Conservation (phyloP, 2,113 vertebrate species). For the Anhinga anhinga region DNA sequence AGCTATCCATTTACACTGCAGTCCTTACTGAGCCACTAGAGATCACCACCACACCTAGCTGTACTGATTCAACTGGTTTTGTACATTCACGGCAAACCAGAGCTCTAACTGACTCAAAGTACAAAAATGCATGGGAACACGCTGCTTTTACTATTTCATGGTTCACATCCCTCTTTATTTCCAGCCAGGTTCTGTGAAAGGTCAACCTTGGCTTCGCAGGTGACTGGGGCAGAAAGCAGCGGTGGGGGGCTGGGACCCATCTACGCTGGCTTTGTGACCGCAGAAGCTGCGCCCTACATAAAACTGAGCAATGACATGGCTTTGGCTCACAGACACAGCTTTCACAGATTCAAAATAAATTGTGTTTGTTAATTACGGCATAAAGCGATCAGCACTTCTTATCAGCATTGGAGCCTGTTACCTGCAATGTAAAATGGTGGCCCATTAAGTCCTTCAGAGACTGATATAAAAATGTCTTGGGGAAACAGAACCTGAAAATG, state of each 20-base stretch:
- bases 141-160: neutral
- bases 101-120: neutral
- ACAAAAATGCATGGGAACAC: neutral
- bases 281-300: neutral
- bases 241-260: fast-evolving
- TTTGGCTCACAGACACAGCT: neutral
- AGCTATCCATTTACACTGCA: neutral
- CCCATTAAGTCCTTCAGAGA: neutral
- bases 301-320: neutral
- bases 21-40: neutral
- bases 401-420: neutral
- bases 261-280: fast-evolving
- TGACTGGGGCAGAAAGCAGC: neutral
- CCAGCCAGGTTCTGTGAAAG: neutral
- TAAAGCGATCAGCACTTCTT: neutral
- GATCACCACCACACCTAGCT: neutral
- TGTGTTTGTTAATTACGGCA: fast-evolving
- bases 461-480: neutral
- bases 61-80: neutral
- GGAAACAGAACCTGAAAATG: neutral
- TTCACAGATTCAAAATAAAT: neutral
- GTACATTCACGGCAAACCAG: fast-evolving
- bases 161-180: neutral
- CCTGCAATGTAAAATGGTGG: neutral
- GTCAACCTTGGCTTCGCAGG: fast-evolving